Evolutionary conservation across 2,797 vertebrate species (phyloP), one percentile per base, ranked within the genome.

Genomic region (Mormyrus proboscirostris): DNA sequence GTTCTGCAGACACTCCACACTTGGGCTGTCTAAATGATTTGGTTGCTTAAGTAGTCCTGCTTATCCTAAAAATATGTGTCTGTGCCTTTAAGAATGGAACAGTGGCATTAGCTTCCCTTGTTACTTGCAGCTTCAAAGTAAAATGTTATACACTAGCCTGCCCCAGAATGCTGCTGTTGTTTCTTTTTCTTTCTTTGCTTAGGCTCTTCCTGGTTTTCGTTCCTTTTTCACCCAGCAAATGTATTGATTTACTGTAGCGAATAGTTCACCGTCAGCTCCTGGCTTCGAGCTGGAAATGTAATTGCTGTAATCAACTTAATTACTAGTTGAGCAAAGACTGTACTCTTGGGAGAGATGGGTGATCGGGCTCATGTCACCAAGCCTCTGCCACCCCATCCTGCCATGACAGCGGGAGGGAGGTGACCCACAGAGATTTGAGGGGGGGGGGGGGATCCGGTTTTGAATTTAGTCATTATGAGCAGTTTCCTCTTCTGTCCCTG

Each of bases 291-390:
- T 88, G 87, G 44, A 49, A 88, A 47, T 69, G 59, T 88, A 49
- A 88, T 88, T n/a, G 44, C 59, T 2, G 53, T 87, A 87, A 87
- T 87, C 51, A 33, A n/a, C 53, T 5, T 87, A 87, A 87, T 87
- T 33, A 38, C 51, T 53, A 41, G 51, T 59, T 57, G 14, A 41
- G 86, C 38, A 38, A 38, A 41, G 86, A 51, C 86, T 57, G 7
- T 59, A 12, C 29, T 87, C 51, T 33, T 59, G 25, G 29, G 86
- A 14, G 12, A 57, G 86, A 86, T 29, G n/a, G 50, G 6, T 4
- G 29, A 87, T 41, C 86, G 1, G 51, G 33, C 51, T 57, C 50
- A 51, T 57, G 44, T 57, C 47, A 57, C 55, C 29, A 16, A 87
- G 50, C 16, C 86, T 44, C 16, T n/a, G 85, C 85, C 51, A 57